Conservation (phyloP, 2,113 vertebrate genomes). For the Tursiops truncatus region DNA sequence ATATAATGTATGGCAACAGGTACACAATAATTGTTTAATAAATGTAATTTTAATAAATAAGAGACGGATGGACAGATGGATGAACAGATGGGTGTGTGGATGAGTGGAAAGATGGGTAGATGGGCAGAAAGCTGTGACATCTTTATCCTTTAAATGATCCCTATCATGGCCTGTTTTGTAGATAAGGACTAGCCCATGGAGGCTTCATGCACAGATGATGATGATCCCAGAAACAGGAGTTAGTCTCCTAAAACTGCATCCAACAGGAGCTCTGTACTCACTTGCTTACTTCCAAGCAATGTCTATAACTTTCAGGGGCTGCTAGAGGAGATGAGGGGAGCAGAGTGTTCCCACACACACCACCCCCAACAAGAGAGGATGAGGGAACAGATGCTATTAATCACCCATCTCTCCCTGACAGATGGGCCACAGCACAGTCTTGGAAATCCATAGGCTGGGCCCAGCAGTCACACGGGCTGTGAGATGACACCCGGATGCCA, state of each 20-base stretch:
- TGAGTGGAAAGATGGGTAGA: background rate
- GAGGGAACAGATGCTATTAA: conserved; percentile 48
- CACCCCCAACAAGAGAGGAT: background rate
- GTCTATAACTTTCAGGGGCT: background rate
- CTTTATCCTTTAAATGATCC: background rate
- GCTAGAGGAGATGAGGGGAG: background rate
- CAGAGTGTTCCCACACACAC: background rate
- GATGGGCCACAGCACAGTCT: conserved; percentile 38
- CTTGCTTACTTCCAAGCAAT: background rate
- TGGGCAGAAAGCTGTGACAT: background rate
- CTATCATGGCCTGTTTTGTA: background rate
- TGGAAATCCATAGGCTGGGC: conserved; percentile 2
- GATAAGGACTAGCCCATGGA: background rate
- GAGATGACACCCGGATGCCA: conserved; percentile 33
- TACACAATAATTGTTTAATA: background rate
- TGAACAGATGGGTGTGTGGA: no score
- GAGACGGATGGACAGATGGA: background rate
- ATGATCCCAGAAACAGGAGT: background rate
- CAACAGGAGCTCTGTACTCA: background rate
- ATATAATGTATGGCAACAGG: background rate
- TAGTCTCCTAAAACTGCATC: background rate
- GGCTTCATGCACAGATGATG: background rate
- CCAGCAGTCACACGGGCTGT: conserved; percentile 19
- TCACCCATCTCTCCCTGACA: conserved; percentile 53
- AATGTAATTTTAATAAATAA: background rate